Percentiles rank a stretch among this genome's conserved stretches.
Evolutionary conservation across 2,888 invertebrate species (phyloP).

Genomic region (Drosophila niveifrons): DNA sequence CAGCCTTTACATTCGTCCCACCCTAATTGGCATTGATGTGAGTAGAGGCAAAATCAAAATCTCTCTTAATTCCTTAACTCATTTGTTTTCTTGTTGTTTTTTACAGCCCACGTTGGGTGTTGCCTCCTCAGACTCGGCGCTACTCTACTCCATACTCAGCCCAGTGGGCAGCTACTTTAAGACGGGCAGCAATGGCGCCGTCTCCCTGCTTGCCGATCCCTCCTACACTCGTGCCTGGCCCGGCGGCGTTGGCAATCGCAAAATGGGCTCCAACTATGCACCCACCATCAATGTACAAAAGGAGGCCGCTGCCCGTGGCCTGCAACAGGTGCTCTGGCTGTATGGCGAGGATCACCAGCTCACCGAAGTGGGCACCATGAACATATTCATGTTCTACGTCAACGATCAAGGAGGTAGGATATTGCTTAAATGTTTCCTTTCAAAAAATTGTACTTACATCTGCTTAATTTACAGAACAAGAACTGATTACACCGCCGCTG

Average conservation of each 20-base stretch:
- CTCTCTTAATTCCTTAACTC: neutral
- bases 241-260: constrained; percentile 96
- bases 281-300: constrained; percentile 94
- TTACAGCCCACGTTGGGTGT: constrained; percentile 96
- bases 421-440: neutral
- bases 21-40: constrained; percentile 98
- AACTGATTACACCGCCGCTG: constrained; percentile 96
- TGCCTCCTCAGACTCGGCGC: constrained; percentile 93
- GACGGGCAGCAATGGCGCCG: constrained; percentile 88
- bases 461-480: constrained; percentile 89
- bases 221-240: constrained; percentile 95
- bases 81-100: constrained; percentile 21
- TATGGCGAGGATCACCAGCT: constrained; percentile 96
- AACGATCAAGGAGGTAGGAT: constrained; percentile 95
- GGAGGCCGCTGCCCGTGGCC: constrained; percentile 90
- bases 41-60: constrained; percentile 81
- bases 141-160: constrained; percentile 95
- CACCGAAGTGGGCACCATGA: constrained; percentile 99
- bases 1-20: constrained; percentile 98
- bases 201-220: constrained; percentile 97
- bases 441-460: neutral
- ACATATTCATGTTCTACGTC: constrained; percentile 95
- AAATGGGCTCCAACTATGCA: constrained; percentile 97
- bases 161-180: constrained; percentile 98
- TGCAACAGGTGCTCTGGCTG: constrained; percentile 98